Conservation (phyloP, 2,888 invertebrate genomes). For the Cosmia pyralina region DNA sequence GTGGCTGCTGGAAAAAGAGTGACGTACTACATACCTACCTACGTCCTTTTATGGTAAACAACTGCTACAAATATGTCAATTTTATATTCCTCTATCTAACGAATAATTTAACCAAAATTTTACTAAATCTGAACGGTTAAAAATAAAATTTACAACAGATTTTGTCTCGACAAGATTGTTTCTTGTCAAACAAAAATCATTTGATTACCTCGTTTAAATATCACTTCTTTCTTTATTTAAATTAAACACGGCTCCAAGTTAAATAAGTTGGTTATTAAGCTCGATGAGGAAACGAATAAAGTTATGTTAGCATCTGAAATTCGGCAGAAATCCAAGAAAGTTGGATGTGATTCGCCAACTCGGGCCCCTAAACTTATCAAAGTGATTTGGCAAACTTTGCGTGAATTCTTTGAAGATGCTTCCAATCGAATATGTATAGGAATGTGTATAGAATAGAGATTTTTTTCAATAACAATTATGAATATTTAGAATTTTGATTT, state of each 20-base stretch:
- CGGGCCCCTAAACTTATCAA: conserved; percentile 80
- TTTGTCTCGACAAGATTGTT: neutral
- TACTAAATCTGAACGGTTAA: neutral
- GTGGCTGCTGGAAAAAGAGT: conserved; percentile 25
- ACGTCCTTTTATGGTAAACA: conserved; percentile 2
- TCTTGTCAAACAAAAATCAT: conserved; percentile 29
- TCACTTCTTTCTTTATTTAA: conserved; percentile 63
- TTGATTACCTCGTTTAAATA: conserved; percentile 45
- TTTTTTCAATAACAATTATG: conserved; percentile 25
- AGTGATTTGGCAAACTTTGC: conserved; percentile 87
- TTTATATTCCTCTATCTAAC: neutral
- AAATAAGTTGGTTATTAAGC: conserved; percentile 77
- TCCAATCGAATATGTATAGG: conserved; percentile 67
- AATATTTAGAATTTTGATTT: conserved; percentile 6
- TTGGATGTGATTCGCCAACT: conserved; percentile 81
- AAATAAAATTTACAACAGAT: neutral
- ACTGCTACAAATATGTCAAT: neutral
- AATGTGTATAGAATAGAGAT: conserved; percentile 65
- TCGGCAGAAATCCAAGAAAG: conserved; percentile 86
- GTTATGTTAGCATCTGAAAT: conserved; percentile 78
- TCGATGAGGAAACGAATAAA: conserved; percentile 77
- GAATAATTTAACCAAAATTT: neutral
- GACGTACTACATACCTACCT: neutral
- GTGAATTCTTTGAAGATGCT: conserved; percentile 79
- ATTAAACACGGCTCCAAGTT: conserved; percentile 63